Evolutionary conservation across 2,113 vertebrate species (phyloP).

Genomic region (Neolamprologus falcicula): DNA sequence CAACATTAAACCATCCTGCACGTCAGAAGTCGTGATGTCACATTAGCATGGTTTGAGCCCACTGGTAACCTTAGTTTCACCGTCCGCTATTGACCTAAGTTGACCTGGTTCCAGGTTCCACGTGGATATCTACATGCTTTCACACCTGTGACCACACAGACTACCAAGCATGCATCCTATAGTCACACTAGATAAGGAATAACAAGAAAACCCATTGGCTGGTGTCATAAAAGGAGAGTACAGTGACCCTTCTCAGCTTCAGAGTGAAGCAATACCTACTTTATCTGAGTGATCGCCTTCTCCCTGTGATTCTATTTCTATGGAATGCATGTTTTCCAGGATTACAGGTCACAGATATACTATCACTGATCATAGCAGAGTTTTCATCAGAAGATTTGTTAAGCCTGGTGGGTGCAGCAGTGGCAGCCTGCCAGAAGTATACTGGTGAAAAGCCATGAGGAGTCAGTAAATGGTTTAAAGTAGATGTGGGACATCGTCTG

Average conservation of each 20-base stretch:
- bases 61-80: background rate
- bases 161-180: background rate
- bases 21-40: background rate
- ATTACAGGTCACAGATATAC: background rate
- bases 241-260: background rate
- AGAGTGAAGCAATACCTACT: background rate
- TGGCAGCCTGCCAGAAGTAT: background rate
- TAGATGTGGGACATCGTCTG: background rate
- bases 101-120: background rate
- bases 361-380: background rate
- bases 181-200: background rate
- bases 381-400: background rate
- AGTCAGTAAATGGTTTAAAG: background rate
- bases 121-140: background rate
- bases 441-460: background rate
- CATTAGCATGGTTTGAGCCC: background rate
- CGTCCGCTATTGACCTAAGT: background rate
- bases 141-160: background rate
- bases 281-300: background rate
- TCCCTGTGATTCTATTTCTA: background rate
- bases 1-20: background rate
- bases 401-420: background rate
- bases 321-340: background rate
- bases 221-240: background rate
- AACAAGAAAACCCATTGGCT: background rate